Percentiles rank a stretch among this genome's conserved stretches.
phyloP scores from a whole-genome alignment of 2,797 vertebrate genomes.

The Coregonus ussuriensis region DNA sequence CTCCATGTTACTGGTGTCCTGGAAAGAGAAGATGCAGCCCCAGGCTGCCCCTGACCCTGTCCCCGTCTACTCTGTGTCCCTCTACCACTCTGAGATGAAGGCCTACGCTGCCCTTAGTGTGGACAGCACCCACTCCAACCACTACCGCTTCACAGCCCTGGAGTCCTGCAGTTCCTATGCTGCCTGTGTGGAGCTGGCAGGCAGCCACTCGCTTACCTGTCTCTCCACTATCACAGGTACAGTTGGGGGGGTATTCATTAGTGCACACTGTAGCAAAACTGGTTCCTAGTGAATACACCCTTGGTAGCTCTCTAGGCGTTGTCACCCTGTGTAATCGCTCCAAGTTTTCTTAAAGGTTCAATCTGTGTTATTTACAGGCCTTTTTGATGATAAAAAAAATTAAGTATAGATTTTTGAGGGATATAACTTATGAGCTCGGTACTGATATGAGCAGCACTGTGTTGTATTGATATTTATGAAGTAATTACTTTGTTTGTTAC shows the following conservation, averaged over 20 bases:
- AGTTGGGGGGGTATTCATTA: not conserved
- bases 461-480: not conserved
- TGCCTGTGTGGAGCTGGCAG: slow-evolving; percentile 57
- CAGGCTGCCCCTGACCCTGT: not conserved
- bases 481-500: not conserved
- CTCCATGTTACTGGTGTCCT: slow-evolving; percentile 60
- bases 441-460: not conserved
- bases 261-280: not conserved
- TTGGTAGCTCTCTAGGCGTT: not conserved
- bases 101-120: slow-evolving; percentile 23
- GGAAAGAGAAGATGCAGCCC: slow-evolving; percentile 28
- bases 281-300: not conserved
- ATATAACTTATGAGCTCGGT: not conserved
- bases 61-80: slow-evolving; percentile 23
- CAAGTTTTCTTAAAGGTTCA: too few species aligned
- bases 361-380: too few species aligned
- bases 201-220: slow-evolving; percentile 53
- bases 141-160: slow-evolving; percentile 60
- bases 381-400: too few species aligned
- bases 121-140: slow-evolving; percentile 27
- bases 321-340: too few species aligned
- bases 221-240: slow-evolving; percentile 64
- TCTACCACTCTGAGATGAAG: slow-evolving; percentile 47
- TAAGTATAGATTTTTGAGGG: too few species aligned
- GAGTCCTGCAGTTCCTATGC: slow-evolving; percentile 61